Base-by-base conservation (phyloP, 2,797 vertebrate species). In the Columba guinea region DNA sequence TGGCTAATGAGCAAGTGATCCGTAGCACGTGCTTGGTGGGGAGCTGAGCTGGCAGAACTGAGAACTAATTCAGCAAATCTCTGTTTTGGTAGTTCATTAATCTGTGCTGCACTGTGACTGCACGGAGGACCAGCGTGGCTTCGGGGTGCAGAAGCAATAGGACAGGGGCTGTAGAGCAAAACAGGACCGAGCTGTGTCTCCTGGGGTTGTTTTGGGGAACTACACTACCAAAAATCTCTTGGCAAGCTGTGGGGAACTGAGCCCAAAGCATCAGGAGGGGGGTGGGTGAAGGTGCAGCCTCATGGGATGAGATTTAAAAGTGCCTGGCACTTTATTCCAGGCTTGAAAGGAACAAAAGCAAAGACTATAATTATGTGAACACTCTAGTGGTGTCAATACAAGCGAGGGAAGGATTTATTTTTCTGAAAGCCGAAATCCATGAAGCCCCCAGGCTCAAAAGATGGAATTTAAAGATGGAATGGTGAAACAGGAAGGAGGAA, bases 51-150 rank as follows among this genome's bases (percentile, higher is more conserved):
- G 52, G 30, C 76, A 87, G 71, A 73, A 11, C 11, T 30, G 63
- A 8, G n/a, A 49, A 14, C 5, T 44, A 3, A 22, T 62, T 49
- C 35, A 51, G n/a, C 46, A 11, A 30, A 17, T 13, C 52, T 21
- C 34, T 73, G 46, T 48, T 44, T 68, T 51, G 18, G 80, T 6
- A 41, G 15, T 5, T 34, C 10, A 3, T 37, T 37, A 30, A 4
- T 69, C 19, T 44, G 41, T 7, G 2, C 78, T 58, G 27, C 68
- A 53, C 63, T 82, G 41, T 46, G 41, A 18, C 46, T 34, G 9
- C 28, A 16, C 0, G 0, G 23, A 64, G 58, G 24, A 9, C 48
- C 62, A 48, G 49, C 0, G 1, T 60, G 56, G 46, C 41, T 81
- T 53, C 23, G 19, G 65, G 60, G 19, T 35, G 70, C 32, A 28